Base-by-base conservation (phyloP, 2,113 vertebrate species). In the Malurus alboscapulatus region DNA sequence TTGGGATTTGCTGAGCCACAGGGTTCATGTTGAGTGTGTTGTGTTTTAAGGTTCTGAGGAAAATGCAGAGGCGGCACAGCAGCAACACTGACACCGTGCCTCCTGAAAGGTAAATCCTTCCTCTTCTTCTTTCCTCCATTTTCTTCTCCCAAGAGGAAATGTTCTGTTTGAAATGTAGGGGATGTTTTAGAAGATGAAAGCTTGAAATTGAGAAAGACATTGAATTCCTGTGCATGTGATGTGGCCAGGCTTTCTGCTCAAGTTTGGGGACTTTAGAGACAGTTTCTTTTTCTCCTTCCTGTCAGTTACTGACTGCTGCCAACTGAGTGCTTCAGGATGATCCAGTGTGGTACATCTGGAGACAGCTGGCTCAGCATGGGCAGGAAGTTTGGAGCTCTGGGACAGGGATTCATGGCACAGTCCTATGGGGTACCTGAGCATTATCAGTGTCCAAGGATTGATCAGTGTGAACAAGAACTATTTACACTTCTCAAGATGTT, bases 51-150 rank as follows among this genome's bases (percentile, higher is more conserved):
- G 98, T 98, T 88, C 94, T 98, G 93, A 98, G 98, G 98, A 99
- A 98, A 96, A 99, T 99, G 99, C 99, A 99, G 98, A 99, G 99
- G 97, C 98, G 99, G 95, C 99, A 99, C 95, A 99, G 99, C 97
- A 99, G 99, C 97, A 99, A 99, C 98, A 99, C 99, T 5, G 99
- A 99, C 94, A 98, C 81, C 88, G 93, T 98, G 96, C 98, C 98
- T 88, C 98, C 98, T 66, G 99, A 99, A 97, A 99, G 99, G 99
- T 99, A 97, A 58, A 82, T 26, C 10, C 17, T 27, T n/a, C 12
- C 32, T 47, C 13, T 29, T 30, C 17, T 42, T n/a, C 72, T 27
- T 45, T 22, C 53, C 12, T 32, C 12, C 5, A 0, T 18, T 40
- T 30, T 66, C 12, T 38, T 80, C 47, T 81, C 25, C 26, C 20